A percentile compares a stretch with the other conserved stretches of the same genome.
Evolutionary conservation across 2,113 vertebrate species (phyloP).

Genomic region (Ondatra zibethicus): DNA sequence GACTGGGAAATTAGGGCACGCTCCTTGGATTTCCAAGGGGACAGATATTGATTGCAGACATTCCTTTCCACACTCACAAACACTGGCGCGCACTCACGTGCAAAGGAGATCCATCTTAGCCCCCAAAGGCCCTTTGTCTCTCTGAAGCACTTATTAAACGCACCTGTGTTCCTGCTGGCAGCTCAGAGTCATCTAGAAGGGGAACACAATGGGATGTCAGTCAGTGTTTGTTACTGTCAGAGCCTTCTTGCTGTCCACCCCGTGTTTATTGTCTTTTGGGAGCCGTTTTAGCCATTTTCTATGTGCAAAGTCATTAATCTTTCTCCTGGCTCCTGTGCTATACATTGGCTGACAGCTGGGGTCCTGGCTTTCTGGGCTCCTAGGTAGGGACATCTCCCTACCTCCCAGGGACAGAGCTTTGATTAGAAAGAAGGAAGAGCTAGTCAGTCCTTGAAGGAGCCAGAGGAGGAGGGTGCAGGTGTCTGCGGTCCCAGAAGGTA

Average conservation of each 20-base stretch:
- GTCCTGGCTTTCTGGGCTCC: slow-evolving; percentile 80
- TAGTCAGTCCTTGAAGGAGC: slow-evolving; percentile 71
- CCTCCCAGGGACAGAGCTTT: slow-evolving; percentile 74
- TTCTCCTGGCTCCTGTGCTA: slow-evolving; percentile 77
- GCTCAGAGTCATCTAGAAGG: slow-evolving; percentile 70
- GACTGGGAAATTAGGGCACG: slow-evolving; percentile 60
- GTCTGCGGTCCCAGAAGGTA: slow-evolving; percentile 77
- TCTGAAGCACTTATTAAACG: slow-evolving; percentile 78
- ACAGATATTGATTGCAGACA: background rate
- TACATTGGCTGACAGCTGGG: slow-evolving; percentile 83
- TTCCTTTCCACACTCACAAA: slow-evolving; percentile 46
- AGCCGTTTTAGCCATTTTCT: slow-evolving; percentile 84
- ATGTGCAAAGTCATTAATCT: slow-evolving; percentile 88
- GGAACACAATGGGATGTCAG: slow-evolving; percentile 78
- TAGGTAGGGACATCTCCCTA: slow-evolving; percentile 75
- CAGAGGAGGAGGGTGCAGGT: slow-evolving; percentile 68
- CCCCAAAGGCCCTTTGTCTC: slow-evolving; percentile 74
- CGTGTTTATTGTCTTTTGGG: slow-evolving; percentile 82
- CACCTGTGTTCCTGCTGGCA: slow-evolving; percentile 75
- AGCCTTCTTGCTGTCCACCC: slow-evolving; percentile 71
- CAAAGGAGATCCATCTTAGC: slow-evolving; percentile 46
- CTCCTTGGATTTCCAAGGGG: slow-evolving; percentile 63
- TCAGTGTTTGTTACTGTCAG: slow-evolving; percentile 81
- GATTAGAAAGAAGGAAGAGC: slow-evolving; percentile 77
- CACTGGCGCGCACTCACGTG: background rate